Evolutionary conservation across 2,888 invertebrate genomes (phyloP).

Genomic region (Timandra comae): DNA sequence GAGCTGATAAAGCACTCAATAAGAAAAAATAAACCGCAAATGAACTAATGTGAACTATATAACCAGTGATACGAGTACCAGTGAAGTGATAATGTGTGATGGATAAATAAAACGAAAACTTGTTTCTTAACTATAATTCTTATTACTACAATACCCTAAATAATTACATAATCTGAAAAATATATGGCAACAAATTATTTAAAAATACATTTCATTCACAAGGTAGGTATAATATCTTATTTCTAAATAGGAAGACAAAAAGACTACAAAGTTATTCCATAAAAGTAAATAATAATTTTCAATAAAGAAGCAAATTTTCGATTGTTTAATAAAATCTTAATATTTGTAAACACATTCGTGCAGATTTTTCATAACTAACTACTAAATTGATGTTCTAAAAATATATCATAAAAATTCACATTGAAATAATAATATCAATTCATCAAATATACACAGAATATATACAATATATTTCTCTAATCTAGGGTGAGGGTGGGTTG

Average conservation of each 20-base stretch:
- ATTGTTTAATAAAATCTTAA: too few relatives aligned
- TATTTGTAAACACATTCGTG: too few relatives aligned
- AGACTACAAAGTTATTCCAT: conserved; percentile 12
- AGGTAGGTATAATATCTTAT: too few relatives aligned
- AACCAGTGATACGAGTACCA: conserved; percentile 17
- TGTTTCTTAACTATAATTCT: conserved; percentile 15
- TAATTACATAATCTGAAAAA: conserved; percentile 6
- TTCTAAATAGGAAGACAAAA: conserved; percentile 14
- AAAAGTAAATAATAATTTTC: neutral
- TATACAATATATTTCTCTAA: conserved; percentile 30
- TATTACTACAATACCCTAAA: conserved; percentile 17
- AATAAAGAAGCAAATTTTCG: too few relatives aligned
- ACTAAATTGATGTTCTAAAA: too few relatives aligned
- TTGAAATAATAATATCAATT: conserved; percentile 15
- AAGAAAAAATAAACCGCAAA: conserved; percentile 65
- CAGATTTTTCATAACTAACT: too few relatives aligned
- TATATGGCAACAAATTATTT: conserved; percentile 14
- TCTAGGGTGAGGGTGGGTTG: conserved; percentile 67
- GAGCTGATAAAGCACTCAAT: conserved; percentile 85
- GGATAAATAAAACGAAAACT: conserved; percentile 22
- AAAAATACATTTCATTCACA: conserved; percentile 5
- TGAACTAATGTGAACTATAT: neutral
- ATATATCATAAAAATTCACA: neutral
- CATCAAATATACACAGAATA: conserved; percentile 13
- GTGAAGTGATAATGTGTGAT: conserved; percentile 15